Base-by-base conservation (phyloP, 2,888 invertebrate species). In the Drosophila colorata region DNA sequence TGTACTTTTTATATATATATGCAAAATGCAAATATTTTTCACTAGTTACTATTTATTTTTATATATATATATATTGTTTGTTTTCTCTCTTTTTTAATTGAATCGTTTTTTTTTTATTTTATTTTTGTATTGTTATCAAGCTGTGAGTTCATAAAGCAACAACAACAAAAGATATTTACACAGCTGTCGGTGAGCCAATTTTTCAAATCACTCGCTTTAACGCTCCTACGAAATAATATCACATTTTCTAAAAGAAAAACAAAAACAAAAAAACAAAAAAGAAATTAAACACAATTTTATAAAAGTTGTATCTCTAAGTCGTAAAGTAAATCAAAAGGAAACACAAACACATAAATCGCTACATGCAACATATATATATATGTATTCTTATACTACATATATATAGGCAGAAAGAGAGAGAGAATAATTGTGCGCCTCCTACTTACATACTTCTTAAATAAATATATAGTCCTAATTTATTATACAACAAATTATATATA, bases 391-490 rank as follows among this genome's bases (percentile, higher is more conserved):
- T 31, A 23, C 33, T 35, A 51, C 14, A 60, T 18, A 49, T 47
- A 51, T 16, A 31, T 35, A 52, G 51, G 33, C 14, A 61, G 37
- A 33, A 38, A 59, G n/a, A 52, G 49, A 58, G 31, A 46, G 47
- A 25, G 14, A 65, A 55, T 44, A 55, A 59, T 57, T 78, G 61
- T 73, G 78, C 78, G 78, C 73, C 78, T 78, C 69, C 78, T 78
- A 78, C 78, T 72, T 78, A 78, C 72, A 75, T 72, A 75, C 47
- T 76, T 78, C 79, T 68, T 68, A 75, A 73, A 68, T 20, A 61
- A 41, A 75, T 61, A 75, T 66, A 76, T 79, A 79, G 79, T 74
- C 74, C 79, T 79, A 79, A 79, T 79, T 79, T 79, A 79, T 79
- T 78, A 74, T 78, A 77, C 75, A 73, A 75, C 57, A 76, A 81